Evolutionary conservation across 92 coral and sea anemone genomes (phyloP).

Genomic region (Phenganax subtilis): DNA sequence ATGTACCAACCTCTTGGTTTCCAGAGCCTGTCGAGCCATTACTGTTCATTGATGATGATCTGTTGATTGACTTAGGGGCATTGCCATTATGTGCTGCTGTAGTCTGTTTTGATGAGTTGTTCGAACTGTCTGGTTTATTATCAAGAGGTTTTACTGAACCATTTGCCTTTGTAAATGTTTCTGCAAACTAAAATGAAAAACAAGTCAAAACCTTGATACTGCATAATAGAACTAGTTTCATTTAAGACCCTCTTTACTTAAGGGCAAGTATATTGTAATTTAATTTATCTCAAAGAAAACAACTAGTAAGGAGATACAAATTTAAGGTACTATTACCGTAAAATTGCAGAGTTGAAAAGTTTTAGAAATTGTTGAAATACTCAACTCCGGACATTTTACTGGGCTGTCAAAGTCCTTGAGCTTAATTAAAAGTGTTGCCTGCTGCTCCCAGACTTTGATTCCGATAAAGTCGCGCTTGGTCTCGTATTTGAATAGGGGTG

Average conservation of each 20-base stretch:
- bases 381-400: too few species aligned
- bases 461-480: too few species aligned
- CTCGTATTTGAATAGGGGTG: too few species aligned
- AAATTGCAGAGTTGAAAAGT: too few species aligned
- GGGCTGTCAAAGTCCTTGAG: too few species aligned
- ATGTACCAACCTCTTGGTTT: conserved; percentile 19
- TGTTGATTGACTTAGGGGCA: conserved; percentile 25
- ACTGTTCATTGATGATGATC: conserved; percentile 30
- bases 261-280: background rate
- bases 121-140: conserved; percentile 44
- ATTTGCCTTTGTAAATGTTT: conserved; percentile 78
- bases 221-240: background rate
- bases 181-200: conserved; percentile 65
- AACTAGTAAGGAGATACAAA: too few species aligned
- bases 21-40: conserved; percentile 20
- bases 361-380: too few species aligned
- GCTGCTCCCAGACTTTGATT: too few species aligned
- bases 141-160: conserved; percentile 62
- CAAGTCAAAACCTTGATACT: background rate
- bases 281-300: background rate
- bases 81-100: conserved; percentile 49
- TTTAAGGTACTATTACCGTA: too few species aligned
- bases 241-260: too few species aligned
- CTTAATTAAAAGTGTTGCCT: too few species aligned
- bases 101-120: conserved; percentile 24